A percentile compares a stretch with the other conserved stretches of the same genome.
Conservation (phyloP, 2,888 invertebrate genomes). For the Pristionchus entomophagus region DNA sequence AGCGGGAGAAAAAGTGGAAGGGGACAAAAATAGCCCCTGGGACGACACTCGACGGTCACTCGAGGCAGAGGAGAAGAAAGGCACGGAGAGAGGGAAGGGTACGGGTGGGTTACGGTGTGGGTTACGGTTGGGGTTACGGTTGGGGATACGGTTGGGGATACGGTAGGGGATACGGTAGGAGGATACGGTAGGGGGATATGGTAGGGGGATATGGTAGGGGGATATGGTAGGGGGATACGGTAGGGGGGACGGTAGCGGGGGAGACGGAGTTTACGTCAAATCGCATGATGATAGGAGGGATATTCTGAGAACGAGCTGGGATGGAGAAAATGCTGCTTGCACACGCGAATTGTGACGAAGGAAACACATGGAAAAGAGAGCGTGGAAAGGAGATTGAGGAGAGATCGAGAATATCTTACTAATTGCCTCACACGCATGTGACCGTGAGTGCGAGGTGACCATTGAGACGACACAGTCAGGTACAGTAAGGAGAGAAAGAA, state of each 20-base stretch:
- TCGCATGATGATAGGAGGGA: too few species aligned
- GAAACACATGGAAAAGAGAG: too few species aligned
- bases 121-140: neutral
- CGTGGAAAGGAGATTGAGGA: too few species aligned
- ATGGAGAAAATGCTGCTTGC: too few species aligned
- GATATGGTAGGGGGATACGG: neutral
- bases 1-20: neutral
- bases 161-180: neutral
- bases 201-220: neutral
- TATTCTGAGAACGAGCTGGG: too few species aligned
- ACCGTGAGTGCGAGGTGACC: too few species aligned
- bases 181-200: neutral
- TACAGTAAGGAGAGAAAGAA: too few species aligned
- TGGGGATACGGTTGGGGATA: too few species aligned
- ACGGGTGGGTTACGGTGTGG: neutral
- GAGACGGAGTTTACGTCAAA: neutral
- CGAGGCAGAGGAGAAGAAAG: neutral
- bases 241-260: neutral
- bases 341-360: too few species aligned
- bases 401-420: too few species aligned
- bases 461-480: too few species aligned
- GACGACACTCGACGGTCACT: neutral
- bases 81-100: neutral
- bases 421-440: too few species aligned
- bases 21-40: conserved; percentile 26